These are phyloP conservation scores for Rostratula benghalensis DNA, from an alignment of 2,113 vertebrate genomes.

Conservation along the genomic window DNA sequence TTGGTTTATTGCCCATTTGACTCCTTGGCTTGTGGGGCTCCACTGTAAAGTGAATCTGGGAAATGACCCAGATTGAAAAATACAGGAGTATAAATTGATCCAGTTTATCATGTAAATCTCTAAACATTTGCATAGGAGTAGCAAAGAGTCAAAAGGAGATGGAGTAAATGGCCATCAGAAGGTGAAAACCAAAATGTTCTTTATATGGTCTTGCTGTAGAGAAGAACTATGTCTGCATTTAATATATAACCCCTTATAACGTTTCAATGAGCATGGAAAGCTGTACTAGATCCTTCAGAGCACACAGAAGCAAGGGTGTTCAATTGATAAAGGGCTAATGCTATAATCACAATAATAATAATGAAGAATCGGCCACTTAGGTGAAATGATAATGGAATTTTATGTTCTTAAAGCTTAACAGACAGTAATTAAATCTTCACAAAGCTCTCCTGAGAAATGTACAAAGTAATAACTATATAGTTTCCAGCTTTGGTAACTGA, in stretches of 20 bases:
- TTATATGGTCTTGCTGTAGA: not conserved
- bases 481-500: not conserved
- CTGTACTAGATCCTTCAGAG: not conserved
- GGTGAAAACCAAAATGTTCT: not conserved
- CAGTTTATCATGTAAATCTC: not conserved
- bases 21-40: not conserved
- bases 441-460: not conserved
- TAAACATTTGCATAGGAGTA: not conserved
- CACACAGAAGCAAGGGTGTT: not conserved
- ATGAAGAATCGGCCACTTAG: not conserved
- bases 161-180: not conserved
- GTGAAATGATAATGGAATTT: not conserved
- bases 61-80: not conserved
- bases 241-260: not conserved
- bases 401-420: not conserved
- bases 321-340: not conserved
- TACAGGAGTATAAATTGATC: not conserved
- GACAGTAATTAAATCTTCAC: not conserved
- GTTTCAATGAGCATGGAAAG: not conserved
- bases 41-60: not conserved
- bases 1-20: not conserved
- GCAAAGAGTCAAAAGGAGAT: not conserved
- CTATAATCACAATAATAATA: not conserved
- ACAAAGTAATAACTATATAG: not conserved
- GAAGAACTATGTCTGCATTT: not conserved